phyloP scores from a whole-genome alignment of 2,797 vertebrate genomes.

The Karalla daura region DNA sequence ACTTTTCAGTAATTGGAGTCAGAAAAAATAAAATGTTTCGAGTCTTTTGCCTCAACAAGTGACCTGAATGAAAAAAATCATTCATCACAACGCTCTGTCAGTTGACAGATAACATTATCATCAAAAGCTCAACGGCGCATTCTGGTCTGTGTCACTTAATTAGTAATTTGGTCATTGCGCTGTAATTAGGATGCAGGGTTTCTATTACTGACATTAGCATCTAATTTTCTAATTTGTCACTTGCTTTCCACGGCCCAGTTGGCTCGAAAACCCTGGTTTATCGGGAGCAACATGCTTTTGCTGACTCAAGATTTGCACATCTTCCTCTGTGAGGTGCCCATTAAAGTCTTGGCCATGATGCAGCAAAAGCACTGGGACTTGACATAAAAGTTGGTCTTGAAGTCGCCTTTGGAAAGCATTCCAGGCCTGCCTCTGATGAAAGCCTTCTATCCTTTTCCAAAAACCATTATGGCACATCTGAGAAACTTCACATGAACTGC shows the following conservation, averaged over 20 bases:
- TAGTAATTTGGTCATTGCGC: neutral
- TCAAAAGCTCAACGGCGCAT: neutral
- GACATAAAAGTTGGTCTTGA: constrained; percentile 7
- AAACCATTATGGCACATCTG: constrained; percentile 22
- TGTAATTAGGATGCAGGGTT: neutral
- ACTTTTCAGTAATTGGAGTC: no score
- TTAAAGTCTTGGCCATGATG: constrained; percentile 2
- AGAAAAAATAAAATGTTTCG: no score
- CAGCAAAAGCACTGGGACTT: neutral
- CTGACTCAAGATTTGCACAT: neutral
- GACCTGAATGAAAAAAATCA: no score
- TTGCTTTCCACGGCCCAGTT: neutral
- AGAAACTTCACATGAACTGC: constrained; percentile 25
- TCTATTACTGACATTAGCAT: neutral
- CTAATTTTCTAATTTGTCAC: neutral
- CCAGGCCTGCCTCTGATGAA: constrained; percentile 9
- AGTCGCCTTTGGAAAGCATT: constrained; percentile 11
- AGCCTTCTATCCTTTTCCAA: neutral
- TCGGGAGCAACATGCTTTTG: neutral
- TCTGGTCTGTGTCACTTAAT: neutral
- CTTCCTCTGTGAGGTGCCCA: neutral
- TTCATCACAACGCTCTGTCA: neutral
- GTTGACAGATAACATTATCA: neutral
- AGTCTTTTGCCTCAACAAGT: no score
- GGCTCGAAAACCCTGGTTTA: neutral